A percentile compares a stretch with the other conserved stretches of the same genome.
Evolutionary conservation across 2,797 vertebrate genomes (phyloP).

Genomic region (Acanthurus leucopareius): DNA sequence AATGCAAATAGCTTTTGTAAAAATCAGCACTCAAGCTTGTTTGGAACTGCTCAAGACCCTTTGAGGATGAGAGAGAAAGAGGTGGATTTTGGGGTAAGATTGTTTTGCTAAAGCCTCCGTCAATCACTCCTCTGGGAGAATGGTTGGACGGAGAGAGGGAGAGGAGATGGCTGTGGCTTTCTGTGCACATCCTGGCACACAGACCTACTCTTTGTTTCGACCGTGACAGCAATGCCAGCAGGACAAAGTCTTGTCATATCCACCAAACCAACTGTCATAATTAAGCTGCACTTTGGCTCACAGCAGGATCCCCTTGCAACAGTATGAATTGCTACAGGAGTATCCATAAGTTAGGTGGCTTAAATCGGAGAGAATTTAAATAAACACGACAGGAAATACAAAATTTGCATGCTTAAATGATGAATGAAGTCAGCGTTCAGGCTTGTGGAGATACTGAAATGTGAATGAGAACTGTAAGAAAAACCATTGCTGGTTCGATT

Average conservation of each 20-base stretch:
- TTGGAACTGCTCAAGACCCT: constrained; percentile 68
- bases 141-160: constrained; percentile 46
- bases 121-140: constrained; percentile 69
- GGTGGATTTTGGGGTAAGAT: constrained; percentile 58
- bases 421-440: constrained; percentile 16
- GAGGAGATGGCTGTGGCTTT: constrained; percentile 51
- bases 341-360: neutral
- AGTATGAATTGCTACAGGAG: neutral
- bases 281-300: constrained; percentile 57
- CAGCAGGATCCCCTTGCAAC: constrained; percentile 36
- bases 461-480: neutral
- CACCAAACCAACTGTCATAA: constrained; percentile 58
- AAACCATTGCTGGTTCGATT: neutral
- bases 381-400: constrained; percentile 18
- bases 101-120: constrained; percentile 69
- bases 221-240: constrained; percentile 38
- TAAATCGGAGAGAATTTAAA: constrained; percentile 11
- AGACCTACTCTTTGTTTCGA: constrained; percentile 60
- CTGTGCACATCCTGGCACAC: constrained; percentile 50
- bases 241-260: constrained; percentile 53
- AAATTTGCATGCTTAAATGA: constrained; percentile 6
- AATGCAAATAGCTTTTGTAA: constrained; percentile 69
- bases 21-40: constrained; percentile 58
- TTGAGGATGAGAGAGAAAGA: too few species aligned
- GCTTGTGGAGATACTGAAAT: neutral